These are phyloP conservation scores for Myripristis murdjan DNA, from an alignment of 2,797 vertebrate species.

Conservation along the genomic window DNA sequence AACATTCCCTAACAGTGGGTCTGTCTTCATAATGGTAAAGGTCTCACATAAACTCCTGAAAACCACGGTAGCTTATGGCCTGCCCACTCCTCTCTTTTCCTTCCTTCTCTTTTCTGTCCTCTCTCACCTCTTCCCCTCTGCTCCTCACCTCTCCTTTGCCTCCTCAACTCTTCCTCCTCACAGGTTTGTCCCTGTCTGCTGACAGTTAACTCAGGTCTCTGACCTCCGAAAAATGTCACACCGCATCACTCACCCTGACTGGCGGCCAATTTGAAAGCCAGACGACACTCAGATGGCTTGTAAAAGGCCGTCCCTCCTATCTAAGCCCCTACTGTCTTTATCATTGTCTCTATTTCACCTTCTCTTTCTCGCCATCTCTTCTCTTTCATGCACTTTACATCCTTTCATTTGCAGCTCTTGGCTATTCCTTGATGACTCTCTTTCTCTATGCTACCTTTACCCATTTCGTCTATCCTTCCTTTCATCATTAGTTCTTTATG, in stretches of 20 bases:
- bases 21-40: constrained; percentile 25
- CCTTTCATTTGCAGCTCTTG: constrained; percentile 52
- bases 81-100: neutral
- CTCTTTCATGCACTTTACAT: neutral
- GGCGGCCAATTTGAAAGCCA: constrained; percentile 48
- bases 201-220: constrained; percentile 71
- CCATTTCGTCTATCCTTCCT: constrained; percentile 16
- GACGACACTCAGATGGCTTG: constrained; percentile 35
- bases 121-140: neutral
- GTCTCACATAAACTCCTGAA: constrained; percentile 21
- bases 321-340: constrained; percentile 17
- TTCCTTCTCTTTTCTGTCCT: neutral
- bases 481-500: constrained; percentile 32
- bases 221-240: constrained; percentile 79
- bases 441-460: constrained; percentile 15
- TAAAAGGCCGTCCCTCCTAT: constrained; percentile 49
- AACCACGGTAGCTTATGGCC: constrained; percentile 15
- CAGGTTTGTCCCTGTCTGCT: constrained; percentile 60
- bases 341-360: constrained; percentile 3
- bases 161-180: constrained; percentile 20
- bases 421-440: constrained; percentile 34
- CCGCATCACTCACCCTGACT: constrained; percentile 69
- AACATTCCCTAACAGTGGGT: constrained; percentile 14
- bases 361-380: neutral
- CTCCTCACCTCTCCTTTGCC: constrained; percentile 6